Evolutionary conservation across 92 coral and sea anemone species (phyloP).

Genomic region (Paramuricea clavata): DNA sequence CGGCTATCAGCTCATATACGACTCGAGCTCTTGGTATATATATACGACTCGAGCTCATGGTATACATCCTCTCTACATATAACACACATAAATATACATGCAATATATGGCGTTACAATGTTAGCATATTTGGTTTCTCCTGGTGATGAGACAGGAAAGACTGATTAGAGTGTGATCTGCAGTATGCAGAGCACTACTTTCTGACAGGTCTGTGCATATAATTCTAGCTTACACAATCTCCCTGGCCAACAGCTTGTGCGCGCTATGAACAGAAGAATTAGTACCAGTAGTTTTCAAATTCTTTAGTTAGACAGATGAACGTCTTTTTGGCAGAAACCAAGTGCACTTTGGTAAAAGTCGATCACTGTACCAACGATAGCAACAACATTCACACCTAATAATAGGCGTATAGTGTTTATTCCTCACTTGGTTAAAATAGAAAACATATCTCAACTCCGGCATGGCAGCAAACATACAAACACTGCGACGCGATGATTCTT

Average conservation of each 20-base stretch:
- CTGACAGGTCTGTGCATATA: too few relatives aligned
- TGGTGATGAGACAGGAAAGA: too few relatives aligned
- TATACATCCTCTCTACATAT: too few relatives aligned
- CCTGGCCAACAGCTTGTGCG: conserved; percentile 1
- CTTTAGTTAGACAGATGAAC: background rate
- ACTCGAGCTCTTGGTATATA: too few relatives aligned
- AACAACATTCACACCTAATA: background rate
- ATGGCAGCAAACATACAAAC: background rate
- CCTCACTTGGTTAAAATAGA: background rate
- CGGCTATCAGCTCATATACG: too few relatives aligned
- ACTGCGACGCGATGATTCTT: background rate
- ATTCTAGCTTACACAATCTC: conserved; percentile 13
- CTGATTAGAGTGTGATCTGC: too few relatives aligned
- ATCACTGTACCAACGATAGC: background rate
- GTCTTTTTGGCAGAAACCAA: background rate
- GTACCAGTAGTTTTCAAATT: background rate
- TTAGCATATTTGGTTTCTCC: too few relatives aligned
- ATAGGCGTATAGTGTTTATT: background rate
- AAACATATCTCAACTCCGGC: background rate
- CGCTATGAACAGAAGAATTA: background rate
- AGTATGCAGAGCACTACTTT: too few relatives aligned
- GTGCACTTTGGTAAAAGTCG: background rate
- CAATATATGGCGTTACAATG: too few relatives aligned
- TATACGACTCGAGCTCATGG: too few relatives aligned
- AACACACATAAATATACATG: too few relatives aligned